These are phyloP conservation scores for Etheostoma spectabile DNA, from an alignment of 2,113 vertebrate species.

Conservation along the genomic window DNA sequence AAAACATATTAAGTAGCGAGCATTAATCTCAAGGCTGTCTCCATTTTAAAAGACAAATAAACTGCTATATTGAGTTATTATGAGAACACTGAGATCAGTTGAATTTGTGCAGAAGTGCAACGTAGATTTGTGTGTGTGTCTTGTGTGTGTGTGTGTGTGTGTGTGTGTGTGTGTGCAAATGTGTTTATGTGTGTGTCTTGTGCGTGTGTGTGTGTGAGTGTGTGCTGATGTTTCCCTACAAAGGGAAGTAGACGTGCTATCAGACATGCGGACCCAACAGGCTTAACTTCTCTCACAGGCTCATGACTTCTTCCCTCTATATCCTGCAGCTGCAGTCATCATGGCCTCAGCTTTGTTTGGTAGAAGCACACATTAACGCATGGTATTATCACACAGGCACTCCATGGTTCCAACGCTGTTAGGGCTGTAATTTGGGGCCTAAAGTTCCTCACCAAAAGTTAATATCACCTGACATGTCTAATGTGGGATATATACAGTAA, in stretches of 20 bases:
- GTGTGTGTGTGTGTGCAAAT: slow-evolving; percentile 12
- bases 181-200: slow-evolving; percentile 14
- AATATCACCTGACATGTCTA: slow-evolving; percentile 46
- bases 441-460: slow-evolving; percentile 15
- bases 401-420: slow-evolving; percentile 6
- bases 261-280: slow-evolving; percentile 48
- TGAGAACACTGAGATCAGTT: slow-evolving; percentile 3
- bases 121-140: background rate
- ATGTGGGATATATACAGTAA: slow-evolving; percentile 24
- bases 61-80: slow-evolving; percentile 3
- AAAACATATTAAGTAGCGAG: background rate
- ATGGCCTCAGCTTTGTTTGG: slow-evolving; percentile 17
- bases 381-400: slow-evolving; percentile 9
- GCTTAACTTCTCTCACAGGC: slow-evolving; percentile 29
- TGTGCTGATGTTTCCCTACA: slow-evolving; percentile 18
- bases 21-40: background rate
- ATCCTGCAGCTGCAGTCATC: slow-evolving; percentile 36
- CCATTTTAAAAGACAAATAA: background rate
- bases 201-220: slow-evolving; percentile 6
- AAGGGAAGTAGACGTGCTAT: slow-evolving; percentile 63
- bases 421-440: slow-evolving; percentile 46
- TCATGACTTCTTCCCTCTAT: slow-evolving; percentile 26
- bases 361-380: background rate
- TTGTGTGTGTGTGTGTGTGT: slow-evolving; percentile 2
- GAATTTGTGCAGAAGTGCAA: background rate